Base-by-base conservation (phyloP, 1,140 invertebrate genomes). In the Diprion similis region DNA sequence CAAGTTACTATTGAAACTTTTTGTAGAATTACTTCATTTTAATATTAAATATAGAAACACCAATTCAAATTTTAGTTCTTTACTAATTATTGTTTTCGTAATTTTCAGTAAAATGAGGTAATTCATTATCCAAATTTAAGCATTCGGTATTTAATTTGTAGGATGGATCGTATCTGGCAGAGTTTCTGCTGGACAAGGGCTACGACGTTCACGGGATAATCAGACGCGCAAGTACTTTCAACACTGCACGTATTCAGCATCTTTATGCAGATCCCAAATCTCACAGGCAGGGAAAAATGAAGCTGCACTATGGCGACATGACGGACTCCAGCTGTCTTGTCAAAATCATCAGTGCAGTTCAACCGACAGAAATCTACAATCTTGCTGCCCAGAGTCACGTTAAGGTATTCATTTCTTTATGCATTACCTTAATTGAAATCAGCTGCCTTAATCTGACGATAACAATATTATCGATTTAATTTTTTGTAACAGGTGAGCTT, bases 311-410 rank as follows among this genome's bases (percentile, higher is more conserved):
- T 90, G 99, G 99, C 46, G 99, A 99, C 83, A 94, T 99, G 92
- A 99, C 98, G 0, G 99, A 99, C 86, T 98, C 96, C 48, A 97
- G 97, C 77, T 98, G 97, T 86, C 90, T 99, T 76, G 96, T 99
- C 45, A 99, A 99, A 90, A 94, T 99, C 68, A 98, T 99, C 68
- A 92, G 90, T 71, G 89, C 92, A 82, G 92, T 92, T 24, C 92
- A 94, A 81, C 99, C 99, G 0, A 92, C 92, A 70, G 99, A 99
- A 89, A 96, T 99, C 76, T 99, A 99, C 84, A 99, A 99, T 91
- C 90, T 99, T 70, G 99, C 97, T n/a, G 99, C 99, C 2, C 98
- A 99, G 87, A 99, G 97, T 83, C 99, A 99, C 89, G 99, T 99
- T 9, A 99, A 99, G 90, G 98, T 99, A 76, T 91, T 89, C 76